Evolutionary conservation across 2,888 invertebrate genomes (phyloP), one percentile per base, ranked within the genome.

Genomic region (Cheilosia pagana): DNA sequence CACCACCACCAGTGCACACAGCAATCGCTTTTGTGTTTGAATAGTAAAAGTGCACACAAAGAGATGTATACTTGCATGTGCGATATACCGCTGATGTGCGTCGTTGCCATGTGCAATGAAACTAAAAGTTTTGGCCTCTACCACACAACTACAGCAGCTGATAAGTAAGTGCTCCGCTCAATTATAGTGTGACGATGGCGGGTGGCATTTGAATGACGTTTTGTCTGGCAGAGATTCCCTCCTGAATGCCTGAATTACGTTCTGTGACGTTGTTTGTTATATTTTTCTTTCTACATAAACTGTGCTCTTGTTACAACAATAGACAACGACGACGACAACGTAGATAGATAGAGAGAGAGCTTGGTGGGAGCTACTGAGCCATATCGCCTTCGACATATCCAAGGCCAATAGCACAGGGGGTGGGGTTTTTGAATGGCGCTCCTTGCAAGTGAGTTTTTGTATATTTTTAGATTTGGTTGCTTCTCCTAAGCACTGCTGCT

Each of bases 91-190:
- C 21, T 43, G 50, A 35, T 35, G 48, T 48, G 43, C 43, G 53
- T 19, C 48, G 21, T 21, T 19, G 48, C 21, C 3, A 21, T 68
- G 53, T 67, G 52, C 78, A 68, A 83, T 74, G 78, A 83, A 83
- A 83, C 74, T 68, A 83, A 83, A 78, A 83, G 83, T 83, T 78
- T 74, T 83, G 74, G 78, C 78, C 78, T 78, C 74, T 21, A 55
- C 62, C 50, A 35, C 67, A 52, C n/a, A n/a, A n/a, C n/a, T n/a
- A 65, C 57, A 39, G 16, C 43, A 45, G 52, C 43, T 67, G 19
- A 25, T 35, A n/a, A 39, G 23, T 16, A 35, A 48, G 21, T 31
- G 4, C 48, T 19, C 1, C 12, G 45, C 16, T 28, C 48, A 28
- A 8, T 8, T 28, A 7, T 2, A 7, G 10, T 35, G 2, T 63